Conservation (phyloP, 2,113 vertebrate genomes). For the Octodon degus region DNA sequence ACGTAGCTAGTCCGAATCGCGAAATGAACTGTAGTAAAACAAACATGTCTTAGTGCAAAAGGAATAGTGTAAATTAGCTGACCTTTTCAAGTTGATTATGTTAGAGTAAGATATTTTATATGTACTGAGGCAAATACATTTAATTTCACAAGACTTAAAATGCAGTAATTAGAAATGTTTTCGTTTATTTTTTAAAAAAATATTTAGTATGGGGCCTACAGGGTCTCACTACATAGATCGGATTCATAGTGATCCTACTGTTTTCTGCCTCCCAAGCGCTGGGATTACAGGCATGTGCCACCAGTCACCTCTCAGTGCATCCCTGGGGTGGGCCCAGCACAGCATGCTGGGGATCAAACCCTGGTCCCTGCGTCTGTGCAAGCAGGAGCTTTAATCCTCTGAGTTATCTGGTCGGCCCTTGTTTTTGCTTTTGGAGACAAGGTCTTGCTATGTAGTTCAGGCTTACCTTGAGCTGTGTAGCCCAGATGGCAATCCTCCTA, state of each 20-base stretch:
- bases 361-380: too few species aligned
- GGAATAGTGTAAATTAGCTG: neutral
- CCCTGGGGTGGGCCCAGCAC: too few species aligned
- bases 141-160: constrained; percentile 48
- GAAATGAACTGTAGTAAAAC: neutral
- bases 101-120: constrained; percentile 8
- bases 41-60: neutral
- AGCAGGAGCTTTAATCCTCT: too few species aligned
- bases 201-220: too few species aligned
- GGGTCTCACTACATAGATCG: too few species aligned
- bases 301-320: too few species aligned
- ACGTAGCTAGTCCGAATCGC: neutral
- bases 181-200: neutral
- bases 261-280: too few species aligned
- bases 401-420: too few species aligned
- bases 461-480: neutral
- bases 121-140: constrained; percentile 54
- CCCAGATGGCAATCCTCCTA: neutral
- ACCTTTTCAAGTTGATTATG: constrained; percentile 29
- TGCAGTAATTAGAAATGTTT: neutral
- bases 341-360: too few species aligned
- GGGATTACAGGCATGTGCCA: too few species aligned
- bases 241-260: too few species aligned
- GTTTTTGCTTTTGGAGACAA: neutral
- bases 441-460: neutral